Evolutionary conservation across 2,797 vertebrate genomes (phyloP).

Genomic region (Muraenolepis orangiensis): DNA sequence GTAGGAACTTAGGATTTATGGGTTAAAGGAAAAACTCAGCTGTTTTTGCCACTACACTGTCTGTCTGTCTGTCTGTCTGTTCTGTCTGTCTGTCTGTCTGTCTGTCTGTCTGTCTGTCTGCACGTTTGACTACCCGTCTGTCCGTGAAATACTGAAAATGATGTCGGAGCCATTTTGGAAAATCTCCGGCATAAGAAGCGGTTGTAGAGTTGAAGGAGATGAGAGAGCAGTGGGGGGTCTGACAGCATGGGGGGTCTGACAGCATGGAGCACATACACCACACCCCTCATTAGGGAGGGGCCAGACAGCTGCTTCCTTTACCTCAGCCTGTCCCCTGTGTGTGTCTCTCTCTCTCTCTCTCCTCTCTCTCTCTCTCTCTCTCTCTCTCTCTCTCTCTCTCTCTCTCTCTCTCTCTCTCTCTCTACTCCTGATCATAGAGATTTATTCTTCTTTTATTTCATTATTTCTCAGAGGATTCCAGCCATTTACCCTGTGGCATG

Average conservation of each 20-base stretch:
- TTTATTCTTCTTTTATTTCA: constrained; percentile 19
- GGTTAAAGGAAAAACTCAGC: no score
- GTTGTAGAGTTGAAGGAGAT: neutral
- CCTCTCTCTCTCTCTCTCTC: no score
- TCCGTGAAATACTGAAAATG: neutral
- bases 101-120: neutral
- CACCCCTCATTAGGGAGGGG: neutral
- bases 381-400: no score
- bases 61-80: no score
- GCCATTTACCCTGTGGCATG: constrained; percentile 36
- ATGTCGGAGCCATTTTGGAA: neutral
- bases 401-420: neutral
- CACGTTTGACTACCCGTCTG: neutral
- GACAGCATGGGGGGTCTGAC: constrained; percentile 13
- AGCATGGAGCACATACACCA: constrained; percentile 6
- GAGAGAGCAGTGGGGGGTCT: neutral
- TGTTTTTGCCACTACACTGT: no score
- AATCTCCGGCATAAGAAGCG: neutral
- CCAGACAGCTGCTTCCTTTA: constrained; percentile 34
- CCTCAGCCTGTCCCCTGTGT: neutral
- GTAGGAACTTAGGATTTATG: no score
- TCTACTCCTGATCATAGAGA: constrained; percentile 43
- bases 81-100: neutral
- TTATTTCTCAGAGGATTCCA: constrained; percentile 54
- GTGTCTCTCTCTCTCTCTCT: no score